Evolutionary conservation across 2,888 invertebrate genomes (phyloP).

Genomic region (Crioceris asparagi): DNA sequence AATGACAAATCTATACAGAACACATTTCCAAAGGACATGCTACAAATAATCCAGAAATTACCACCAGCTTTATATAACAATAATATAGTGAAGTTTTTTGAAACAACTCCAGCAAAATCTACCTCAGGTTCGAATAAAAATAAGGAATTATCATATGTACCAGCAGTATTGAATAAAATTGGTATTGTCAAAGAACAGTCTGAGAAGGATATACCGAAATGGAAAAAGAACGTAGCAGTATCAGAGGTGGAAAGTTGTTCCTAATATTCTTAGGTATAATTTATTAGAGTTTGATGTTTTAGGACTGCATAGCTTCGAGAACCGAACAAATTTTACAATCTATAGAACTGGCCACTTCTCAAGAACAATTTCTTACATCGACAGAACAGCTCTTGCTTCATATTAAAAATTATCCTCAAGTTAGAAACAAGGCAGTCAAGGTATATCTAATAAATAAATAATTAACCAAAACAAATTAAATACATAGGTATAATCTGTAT

Average conservation of each 20-base stretch:
- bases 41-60: conserved; percentile 38
- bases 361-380: conserved; percentile 47
- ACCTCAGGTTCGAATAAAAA: neutral
- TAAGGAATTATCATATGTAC: conserved; percentile 20
- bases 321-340: conserved; percentile 55
- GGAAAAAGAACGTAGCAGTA: neutral
- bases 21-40: conserved; percentile 39
- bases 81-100: conserved; percentile 23
- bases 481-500: neutral
- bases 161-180: conserved; percentile 11
- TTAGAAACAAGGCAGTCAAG: conserved; percentile 59
- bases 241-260: conserved; percentile 2
- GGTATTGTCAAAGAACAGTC: neutral
- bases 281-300: conserved; percentile 22
- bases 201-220: neutral
- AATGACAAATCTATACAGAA: conserved; percentile 37
- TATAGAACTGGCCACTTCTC: conserved; percentile 45
- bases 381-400: conserved; percentile 60
- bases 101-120: conserved; percentile 10
- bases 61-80: conserved; percentile 28
- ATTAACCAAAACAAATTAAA: neutral
- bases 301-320: conserved; percentile 51
- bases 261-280: neutral
- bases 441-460: conserved; percentile 29
- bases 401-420: conserved; percentile 59